phyloP scores from a whole-genome alignment of 2,113 vertebrate genomes.

The Sminthopsis crassicaudata region DNA sequence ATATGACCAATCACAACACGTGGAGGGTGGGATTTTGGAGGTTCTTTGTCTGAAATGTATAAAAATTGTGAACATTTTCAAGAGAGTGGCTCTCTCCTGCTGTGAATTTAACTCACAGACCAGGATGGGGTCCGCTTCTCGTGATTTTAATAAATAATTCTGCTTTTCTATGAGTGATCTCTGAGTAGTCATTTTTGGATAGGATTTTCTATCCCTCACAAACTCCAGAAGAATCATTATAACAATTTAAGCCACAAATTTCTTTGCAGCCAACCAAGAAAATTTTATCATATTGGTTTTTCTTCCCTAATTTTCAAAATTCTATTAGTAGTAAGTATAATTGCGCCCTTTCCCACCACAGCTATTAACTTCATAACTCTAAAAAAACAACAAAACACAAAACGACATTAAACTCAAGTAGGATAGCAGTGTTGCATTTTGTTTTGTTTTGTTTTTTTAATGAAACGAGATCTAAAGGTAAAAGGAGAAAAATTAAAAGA shows the following conservation, averaged over 20 bases:
- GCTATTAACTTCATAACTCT: not conserved
- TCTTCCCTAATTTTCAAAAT: conserved; percentile 34
- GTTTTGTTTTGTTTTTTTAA: not conserved
- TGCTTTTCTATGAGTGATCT: no score
- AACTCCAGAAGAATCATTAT: conserved; percentile 29
- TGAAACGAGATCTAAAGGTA: no score
- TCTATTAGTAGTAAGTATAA: not conserved
- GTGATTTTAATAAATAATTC: no score
- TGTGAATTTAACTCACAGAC: no score
- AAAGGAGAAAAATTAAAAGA: not conserved
- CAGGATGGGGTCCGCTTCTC: no score
- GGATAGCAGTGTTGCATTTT: not conserved
- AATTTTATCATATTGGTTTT: conserved; percentile 11
- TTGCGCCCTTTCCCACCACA: not conserved
- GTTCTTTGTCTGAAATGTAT: no score
- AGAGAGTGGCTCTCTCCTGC: no score
- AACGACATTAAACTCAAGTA: conserved; percentile 54
- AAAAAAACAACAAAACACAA: not conserved
- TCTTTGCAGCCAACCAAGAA: conserved; percentile 25
- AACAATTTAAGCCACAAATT: conserved; percentile 56
- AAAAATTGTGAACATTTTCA: no score
- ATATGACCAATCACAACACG: no score
- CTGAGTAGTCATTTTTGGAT: no score
- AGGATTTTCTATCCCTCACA: no score
- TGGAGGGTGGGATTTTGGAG: no score